Base-by-base conservation (phyloP, 2,888 invertebrate species). In the Drosophila birchii region DNA sequence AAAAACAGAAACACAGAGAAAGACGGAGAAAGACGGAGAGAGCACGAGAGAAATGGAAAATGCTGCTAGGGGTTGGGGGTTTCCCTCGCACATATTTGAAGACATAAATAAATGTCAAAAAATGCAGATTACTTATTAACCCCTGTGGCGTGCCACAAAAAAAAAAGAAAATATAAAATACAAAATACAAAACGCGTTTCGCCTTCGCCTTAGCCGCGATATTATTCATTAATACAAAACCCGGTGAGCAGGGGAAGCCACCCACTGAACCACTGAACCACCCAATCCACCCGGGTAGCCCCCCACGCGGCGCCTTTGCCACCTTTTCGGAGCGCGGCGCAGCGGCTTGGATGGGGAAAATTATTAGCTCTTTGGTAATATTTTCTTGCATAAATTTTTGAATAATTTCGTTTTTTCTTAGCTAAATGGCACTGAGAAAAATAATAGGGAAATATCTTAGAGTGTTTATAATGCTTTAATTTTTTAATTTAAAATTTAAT, bases 41-140 rank as follows among this genome's bases (percentile, higher is more conserved):
- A 12, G 18, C 11, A 12, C 12, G 14, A 7, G 43, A 9, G 59
- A 38, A n/a, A 32, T n/a, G 44, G 39, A 38, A 43, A 43, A 39
- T 45, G 57, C 6, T 14, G 18, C 18, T 18, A 18, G 51, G 36
- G 45, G 29, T 34, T 34, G 12, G n/a, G 47, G 47, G 47, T 29
- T 23, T 20, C 11, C 41, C 55, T 73, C 77, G 78, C 85, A 88
- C 80, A 85, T 89, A 85, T 86, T 85, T 87, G 89, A 85, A 89
- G 86, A 89, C 89, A 91, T 91, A 91, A 91, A 91, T 91, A 91
- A 91, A 91, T 91, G 91, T 91, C 91, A 91, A 91, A 91, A 86
- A 91, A 91, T 91, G 90, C 90, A 91, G 91, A 91, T 91, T 91
- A 91, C 90, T 91, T 91, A 91, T 91, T 91, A 91, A 91, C 91